Evolutionary conservation across 1,140 invertebrate genomes (phyloP).

Genomic region (Drosophila trapezifrons): DNA sequence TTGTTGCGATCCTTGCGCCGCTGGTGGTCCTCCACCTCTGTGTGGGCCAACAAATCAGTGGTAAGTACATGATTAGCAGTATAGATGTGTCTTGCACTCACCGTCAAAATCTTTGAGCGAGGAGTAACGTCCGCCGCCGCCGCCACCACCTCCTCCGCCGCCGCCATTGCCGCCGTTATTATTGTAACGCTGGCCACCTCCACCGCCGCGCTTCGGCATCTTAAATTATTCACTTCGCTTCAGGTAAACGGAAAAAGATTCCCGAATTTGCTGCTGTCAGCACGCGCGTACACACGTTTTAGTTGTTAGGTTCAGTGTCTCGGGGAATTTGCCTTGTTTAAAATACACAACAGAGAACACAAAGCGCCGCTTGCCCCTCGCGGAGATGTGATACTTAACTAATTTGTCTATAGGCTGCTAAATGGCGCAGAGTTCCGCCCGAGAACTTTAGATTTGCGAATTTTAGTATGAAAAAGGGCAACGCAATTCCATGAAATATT

Average conservation of each 20-base stretch:
- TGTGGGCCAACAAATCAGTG: not conserved
- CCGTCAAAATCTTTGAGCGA: conserved; percentile 68
- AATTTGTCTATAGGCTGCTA: not conserved
- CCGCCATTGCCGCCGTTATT: conserved; percentile 57
- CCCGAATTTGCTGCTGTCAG: not conserved
- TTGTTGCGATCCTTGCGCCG: conserved; percentile 72
- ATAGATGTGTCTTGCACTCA: conserved; percentile 26
- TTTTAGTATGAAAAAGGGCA: conserved; percentile 26
- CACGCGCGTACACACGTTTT: conserved; percentile 28
- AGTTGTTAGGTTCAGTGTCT: conserved; percentile 2
- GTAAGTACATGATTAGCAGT: not conserved
- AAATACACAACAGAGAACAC: not conserved
- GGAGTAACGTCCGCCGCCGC: conserved; percentile 57
- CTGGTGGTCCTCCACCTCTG: conserved; percentile 60
- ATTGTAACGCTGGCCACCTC: conserved; percentile 50
- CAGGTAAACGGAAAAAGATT: not conserved
- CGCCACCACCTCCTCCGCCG: conserved; percentile 22
- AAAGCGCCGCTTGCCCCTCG: not conserved
- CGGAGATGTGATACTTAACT: not conserved
- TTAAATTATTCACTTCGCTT: not conserved
- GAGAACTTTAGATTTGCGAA: not conserved
- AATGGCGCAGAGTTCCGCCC: too few relatives aligned
- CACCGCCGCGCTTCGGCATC: conserved; percentile 67
- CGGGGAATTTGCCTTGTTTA: not conserved
- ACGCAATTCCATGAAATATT: conserved; percentile 64